phyloP scores from a whole-genome alignment of 2,888 invertebrate species.

The Cistogaster globosa region DNA sequence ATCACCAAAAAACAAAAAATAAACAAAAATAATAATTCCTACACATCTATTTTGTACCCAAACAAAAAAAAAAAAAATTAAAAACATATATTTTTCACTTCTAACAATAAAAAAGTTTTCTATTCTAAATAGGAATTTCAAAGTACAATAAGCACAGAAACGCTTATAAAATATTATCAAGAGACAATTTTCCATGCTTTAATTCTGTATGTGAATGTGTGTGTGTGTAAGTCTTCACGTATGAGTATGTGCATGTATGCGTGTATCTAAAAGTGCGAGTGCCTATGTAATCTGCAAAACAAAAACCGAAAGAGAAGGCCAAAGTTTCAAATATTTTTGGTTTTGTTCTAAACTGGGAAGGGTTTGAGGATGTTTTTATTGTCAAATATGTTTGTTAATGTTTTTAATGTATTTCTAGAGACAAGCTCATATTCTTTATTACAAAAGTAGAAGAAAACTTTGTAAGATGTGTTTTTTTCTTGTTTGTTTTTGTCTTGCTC shows the following conservation, averaged over 20 bases:
- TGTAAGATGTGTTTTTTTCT: conserved; percentile 42
- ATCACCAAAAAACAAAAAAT: conserved; percentile 14
- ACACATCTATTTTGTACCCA: background rate
- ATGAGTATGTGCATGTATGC: background rate
- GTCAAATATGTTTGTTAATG: conserved; percentile 70
- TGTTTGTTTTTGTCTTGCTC: background rate
- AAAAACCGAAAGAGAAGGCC: conserved; percentile 21
- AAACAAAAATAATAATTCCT: conserved; percentile 21
- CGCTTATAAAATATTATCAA: conserved; percentile 62
- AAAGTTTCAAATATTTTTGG: conserved; percentile 39
- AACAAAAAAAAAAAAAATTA: background rate
- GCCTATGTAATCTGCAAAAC: too few species aligned
- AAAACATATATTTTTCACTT: conserved; percentile 46
- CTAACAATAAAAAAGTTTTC: conserved; percentile 59
- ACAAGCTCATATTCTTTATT: conserved; percentile 49
- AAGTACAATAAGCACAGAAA: conserved; percentile 65
- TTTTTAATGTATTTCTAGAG: conserved; percentile 68
- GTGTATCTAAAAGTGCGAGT: background rate
- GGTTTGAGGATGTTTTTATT: conserved; percentile 64
- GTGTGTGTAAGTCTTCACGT: background rate
- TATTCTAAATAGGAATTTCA: conserved; percentile 54
- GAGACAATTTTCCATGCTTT: conserved; percentile 49
- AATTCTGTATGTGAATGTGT: background rate
- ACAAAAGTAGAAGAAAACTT: conserved; percentile 51
- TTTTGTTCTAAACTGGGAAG: background rate